Conservation (phyloP, 2,113 vertebrate genomes). For the Leucosticte australis region DNA sequence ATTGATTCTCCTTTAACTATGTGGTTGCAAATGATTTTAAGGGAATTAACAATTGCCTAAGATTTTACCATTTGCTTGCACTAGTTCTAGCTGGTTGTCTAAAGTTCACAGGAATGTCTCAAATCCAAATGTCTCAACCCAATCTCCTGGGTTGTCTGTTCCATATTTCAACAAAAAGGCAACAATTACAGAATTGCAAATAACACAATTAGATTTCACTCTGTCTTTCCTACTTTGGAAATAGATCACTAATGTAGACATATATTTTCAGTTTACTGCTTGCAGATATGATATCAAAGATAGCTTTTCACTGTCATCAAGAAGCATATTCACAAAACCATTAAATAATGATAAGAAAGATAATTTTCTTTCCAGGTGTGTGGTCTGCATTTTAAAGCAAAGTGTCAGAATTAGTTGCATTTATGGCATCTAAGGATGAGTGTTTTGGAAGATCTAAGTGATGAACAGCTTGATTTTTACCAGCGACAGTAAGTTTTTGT, state of each 20-base stretch:
- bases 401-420: not conserved
- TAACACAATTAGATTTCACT: not conserved
- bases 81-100: constrained; percentile 30
- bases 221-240: constrained; percentile 11
- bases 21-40: constrained; percentile 40
- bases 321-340: not conserved
- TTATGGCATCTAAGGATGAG: not conserved
- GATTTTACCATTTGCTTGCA: constrained; percentile 34
- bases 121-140: constrained; percentile 46
- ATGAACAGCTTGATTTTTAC: not conserved
- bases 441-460: not conserved
- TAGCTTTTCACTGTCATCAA: not conserved
- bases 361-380: not conserved
- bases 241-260: not conserved
- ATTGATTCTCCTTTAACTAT: constrained; percentile 35
- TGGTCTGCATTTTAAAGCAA: not conserved
- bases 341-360: not conserved
- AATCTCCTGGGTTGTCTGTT: constrained; percentile 26
- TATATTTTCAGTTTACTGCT: constrained; percentile 18
- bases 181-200: constrained; percentile 49
- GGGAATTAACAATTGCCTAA: constrained; percentile 38
- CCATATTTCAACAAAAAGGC: constrained; percentile 46
- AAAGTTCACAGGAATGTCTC: constrained; percentile 16
- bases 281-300: constrained; percentile 10
- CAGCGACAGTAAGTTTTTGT: not conserved